These are phyloP conservation scores for Pocillopora verrucosa DNA, from an alignment of 64 coral and sea anemone genomes.

Conservation along the genomic window DNA sequence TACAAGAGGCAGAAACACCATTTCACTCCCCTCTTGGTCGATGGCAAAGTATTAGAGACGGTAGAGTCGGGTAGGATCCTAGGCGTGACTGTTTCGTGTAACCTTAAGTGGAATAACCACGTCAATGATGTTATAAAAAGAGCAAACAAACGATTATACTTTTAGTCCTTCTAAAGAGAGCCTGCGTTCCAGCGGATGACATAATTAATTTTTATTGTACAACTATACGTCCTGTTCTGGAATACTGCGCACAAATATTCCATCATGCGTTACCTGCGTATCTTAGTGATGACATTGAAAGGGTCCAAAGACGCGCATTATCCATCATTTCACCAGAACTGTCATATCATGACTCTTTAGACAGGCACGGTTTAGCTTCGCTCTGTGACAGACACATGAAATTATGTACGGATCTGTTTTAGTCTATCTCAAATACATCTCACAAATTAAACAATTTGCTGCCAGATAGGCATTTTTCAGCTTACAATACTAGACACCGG, in stretches of 20 bases:
- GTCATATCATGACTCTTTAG: not conserved
- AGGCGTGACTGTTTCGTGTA: not conserved
- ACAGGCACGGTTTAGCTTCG: not conserved
- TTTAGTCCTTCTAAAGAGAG: not conserved
- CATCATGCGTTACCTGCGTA: too few species aligned
- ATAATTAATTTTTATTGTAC: not conserved
- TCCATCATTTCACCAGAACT: not conserved
- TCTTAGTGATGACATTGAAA: too few species aligned
- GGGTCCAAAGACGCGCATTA: not conserved
- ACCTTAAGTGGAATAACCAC: too few species aligned
- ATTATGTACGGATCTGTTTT: too few species aligned
- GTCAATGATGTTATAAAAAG: not conserved
- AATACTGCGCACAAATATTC: too few species aligned
- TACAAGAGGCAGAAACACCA: not conserved
- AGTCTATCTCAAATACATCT: too few species aligned
- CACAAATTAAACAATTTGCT: too few species aligned
- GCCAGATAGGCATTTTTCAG: too few species aligned
- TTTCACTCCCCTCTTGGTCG: not conserved
- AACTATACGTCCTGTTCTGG: not conserved
- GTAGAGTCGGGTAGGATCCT: not conserved
- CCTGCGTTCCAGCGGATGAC: not conserved
- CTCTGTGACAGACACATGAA: too few species aligned
- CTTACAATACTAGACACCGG: too few species aligned
- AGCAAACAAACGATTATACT: not conserved
- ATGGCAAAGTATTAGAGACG: constrained; percentile 2